Base-by-base conservation (phyloP, 1,140 invertebrate species). In the Bilobella aurantiaca region DNA sequence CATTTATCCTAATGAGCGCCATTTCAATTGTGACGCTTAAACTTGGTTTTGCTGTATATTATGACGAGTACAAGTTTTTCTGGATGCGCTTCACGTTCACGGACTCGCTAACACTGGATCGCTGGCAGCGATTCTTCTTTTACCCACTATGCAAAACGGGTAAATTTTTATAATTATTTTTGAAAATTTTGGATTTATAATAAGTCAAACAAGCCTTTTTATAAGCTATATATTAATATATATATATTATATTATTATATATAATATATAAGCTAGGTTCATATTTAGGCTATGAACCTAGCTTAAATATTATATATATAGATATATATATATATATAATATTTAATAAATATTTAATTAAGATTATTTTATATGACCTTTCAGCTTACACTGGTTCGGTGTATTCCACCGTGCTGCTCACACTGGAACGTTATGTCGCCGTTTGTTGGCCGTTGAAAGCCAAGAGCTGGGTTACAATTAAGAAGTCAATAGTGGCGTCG, bases 331-430 rank as follows among this genome's bases (percentile, higher is more conserved):
- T n/a, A n/a, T n/a, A n/a, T n/a, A n/a, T n/a, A n/a, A n/a, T n/a
- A n/a, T n/a, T n/a, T n/a, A n/a, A n/a, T n/a, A n/a, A n/a, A n/a
- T n/a, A n/a, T n/a, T n/a, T n/a, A n/a, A n/a, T n/a, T n/a, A n/a
- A n/a, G n/a, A n/a, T n/a, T n/a, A n/a, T n/a, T n/a, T n/a, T n/a
- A n/a, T n/a, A n/a, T n/a, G n/a, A 18, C 8, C 18, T 42, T 42
- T 18, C 58, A 59, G 58, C 58, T 5, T 30, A 29, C 25, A 94
- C 92, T 46, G 91, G 90, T 31, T 93, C 91, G 21, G 91, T 95
- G 56, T 98, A 96, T 80, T 82, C 96, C 68, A 97, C 94, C 0
- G 84, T 97, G 57, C 90, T 90, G 1, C 94, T 97, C 46, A 96
- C 94, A 0, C 82, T 96, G 70, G 95, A 98, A 77, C 82, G 94